Conservation (phyloP, 2,113 vertebrate genomes). For the human region DNA sequence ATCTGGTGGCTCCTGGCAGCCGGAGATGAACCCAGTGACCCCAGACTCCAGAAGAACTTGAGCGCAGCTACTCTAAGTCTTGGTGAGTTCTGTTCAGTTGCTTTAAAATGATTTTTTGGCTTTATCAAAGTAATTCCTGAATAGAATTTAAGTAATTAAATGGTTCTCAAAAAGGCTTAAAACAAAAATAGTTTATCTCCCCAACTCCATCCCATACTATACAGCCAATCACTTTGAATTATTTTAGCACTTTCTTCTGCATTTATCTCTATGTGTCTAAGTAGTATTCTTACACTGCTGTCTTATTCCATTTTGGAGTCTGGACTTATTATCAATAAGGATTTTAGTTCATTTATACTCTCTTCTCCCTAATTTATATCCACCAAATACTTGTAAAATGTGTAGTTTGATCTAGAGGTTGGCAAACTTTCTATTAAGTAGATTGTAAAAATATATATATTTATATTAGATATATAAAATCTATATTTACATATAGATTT, state of each 20-base stretch:
- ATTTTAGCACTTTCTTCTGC: not conserved
- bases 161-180: not conserved
- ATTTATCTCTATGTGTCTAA: not conserved
- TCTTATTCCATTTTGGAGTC: not conserved
- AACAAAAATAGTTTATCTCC: not conserved
- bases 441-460: too few relatives aligned
- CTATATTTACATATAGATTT: too few relatives aligned
- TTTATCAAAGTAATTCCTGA: not conserved
- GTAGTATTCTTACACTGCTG: not conserved
- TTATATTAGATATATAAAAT: too few relatives aligned
- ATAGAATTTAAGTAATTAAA: not conserved
- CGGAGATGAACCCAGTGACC: accelerated
- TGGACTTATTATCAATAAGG: not conserved
- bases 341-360: not conserved
- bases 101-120: not conserved
- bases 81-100: not conserved
- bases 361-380: too few relatives aligned
- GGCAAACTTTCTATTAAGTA: not conserved
- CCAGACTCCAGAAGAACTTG: not conserved
- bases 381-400: not conserved
- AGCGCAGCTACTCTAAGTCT: accelerated
- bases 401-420: not conserved
- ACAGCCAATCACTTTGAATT: not conserved
- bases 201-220: not conserved
- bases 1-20: not conserved